Base-by-base conservation (phyloP, 2,113 vertebrate genomes). In the Lamprologus speciosus region DNA sequence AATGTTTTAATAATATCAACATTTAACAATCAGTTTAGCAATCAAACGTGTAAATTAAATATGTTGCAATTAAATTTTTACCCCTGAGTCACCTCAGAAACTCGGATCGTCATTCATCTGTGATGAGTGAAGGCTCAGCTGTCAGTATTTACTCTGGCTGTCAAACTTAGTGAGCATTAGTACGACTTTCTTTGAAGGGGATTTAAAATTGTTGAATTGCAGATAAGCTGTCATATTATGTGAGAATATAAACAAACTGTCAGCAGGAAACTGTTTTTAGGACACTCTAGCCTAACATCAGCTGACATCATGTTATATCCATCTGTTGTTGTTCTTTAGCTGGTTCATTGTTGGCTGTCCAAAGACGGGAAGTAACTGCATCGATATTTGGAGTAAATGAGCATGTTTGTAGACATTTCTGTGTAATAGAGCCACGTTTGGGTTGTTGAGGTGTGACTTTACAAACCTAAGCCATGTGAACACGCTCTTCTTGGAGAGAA, bases 371-470 rank as follows among this genome's bases (percentile, higher is more conserved):
- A 58, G 26, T 31, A 31, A 58, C 6, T n/a, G 17, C 31, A 35
- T 63, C 9, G 28, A 63, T 63, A 35, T 35, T 60, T 10, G 57
- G 16, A 63, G 58, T 35, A 63, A 35, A 63, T 63, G 6, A 63
- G 17, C 9, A 63, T 19, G 28, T 35, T 63, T 63, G 0, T n/a
- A 35, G 31, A 60, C 9, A 63, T 63, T 11, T 63, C 58, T 63
- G 17, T 35, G 58, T 35, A 35, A 63, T 35, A 35, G 6, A 11
- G 58, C 58, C 31, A 12, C 0, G 1, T 19, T 63, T 63, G 28
- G 54, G 23, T 57, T 57, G 58, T n/a, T 7, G 0, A 7, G 31
- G 17, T 35, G 58, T 63, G 28, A 63, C 58, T 55, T 55, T 55
- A 55, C 21, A 55, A 55, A 55, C 54, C 54, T 63, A 63, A 35